These are phyloP conservation scores for Pachliopta kotzebuea DNA, from an alignment of 2,888 invertebrate genomes.

Conservation along the genomic window DNA sequence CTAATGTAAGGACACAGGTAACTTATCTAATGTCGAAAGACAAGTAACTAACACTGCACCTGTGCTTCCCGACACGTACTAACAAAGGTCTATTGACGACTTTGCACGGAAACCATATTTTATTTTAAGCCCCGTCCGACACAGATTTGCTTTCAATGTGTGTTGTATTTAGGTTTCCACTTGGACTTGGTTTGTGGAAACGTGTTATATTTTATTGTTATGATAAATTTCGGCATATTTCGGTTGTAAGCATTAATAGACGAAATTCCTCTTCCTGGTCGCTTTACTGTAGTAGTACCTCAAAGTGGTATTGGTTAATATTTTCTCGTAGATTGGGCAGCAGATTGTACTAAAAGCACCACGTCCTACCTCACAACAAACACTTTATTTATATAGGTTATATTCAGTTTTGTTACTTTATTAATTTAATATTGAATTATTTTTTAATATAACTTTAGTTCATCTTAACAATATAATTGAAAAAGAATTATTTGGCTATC, in stretches of 20 bases:
- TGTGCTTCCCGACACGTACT: slow-evolving; percentile 38
- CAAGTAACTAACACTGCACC: slow-evolving; percentile 44
- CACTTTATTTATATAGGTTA: too few relatives aligned
- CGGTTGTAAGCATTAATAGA: not conserved
- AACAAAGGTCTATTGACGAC: slow-evolving; percentile 71
- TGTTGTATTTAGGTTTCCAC: slow-evolving; percentile 18
- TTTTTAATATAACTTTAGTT: too few relatives aligned
- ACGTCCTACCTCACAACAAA: too few relatives aligned
- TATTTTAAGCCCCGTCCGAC: slow-evolving; percentile 9
- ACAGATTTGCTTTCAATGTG: slow-evolving; percentile 26
- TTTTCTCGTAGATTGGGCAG: too few relatives aligned
- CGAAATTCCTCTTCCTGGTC: too few relatives aligned
- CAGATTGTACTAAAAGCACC: too few relatives aligned
- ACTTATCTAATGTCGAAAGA: slow-evolving; percentile 43
- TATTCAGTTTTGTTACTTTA: too few relatives aligned
- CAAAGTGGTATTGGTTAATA: too few relatives aligned
- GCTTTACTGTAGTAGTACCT: too few relatives aligned
- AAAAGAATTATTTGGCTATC: too few relatives aligned
- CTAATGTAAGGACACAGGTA: slow-evolving; percentile 67
- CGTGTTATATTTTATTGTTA: not conserved
- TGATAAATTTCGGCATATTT: not conserved
- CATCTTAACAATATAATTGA: too few relatives aligned
- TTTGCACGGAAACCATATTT: slow-evolving; percentile 48
- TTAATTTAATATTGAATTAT: too few relatives aligned
- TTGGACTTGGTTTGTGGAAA: not conserved